A percentile compares a stretch with the other conserved stretches of the same genome.
Evolutionary conservation across 1,140 invertebrate species (phyloP).

Genomic region (Phymorhynchus buccinoides): DNA sequence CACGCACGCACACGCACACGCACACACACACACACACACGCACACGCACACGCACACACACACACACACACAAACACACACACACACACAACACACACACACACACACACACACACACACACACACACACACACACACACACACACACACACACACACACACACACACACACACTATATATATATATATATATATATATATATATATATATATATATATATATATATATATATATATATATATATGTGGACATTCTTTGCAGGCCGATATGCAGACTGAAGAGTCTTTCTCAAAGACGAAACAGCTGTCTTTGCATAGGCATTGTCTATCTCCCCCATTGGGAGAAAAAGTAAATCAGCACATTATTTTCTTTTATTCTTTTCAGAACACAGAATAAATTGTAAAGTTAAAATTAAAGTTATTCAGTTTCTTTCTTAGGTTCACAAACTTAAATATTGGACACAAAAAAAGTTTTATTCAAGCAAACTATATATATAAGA

Average conservation of each 20-base stretch:
- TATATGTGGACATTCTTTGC: neutral
- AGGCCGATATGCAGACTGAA: too few relatives aligned
- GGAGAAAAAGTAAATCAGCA: too few relatives aligned
- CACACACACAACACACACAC: neutral
- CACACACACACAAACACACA: conserved; percentile 17
- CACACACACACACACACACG: neutral
- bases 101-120: neutral
- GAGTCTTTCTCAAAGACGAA: too few relatives aligned
- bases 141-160: conserved; percentile 13
- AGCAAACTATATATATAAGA: too few relatives aligned
- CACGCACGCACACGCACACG: neutral
- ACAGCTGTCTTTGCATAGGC: too few relatives aligned
- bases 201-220: neutral
- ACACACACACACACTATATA: neutral
- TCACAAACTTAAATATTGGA: too few relatives aligned
- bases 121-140: conserved; percentile 9
- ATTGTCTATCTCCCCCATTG: too few relatives aligned
- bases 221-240: neutral
- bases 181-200: neutral
- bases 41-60: neutral
- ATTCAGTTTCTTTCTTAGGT: too few relatives aligned
- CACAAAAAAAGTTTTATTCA: too few relatives aligned
- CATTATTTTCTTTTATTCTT: too few relatives aligned
- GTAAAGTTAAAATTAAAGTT: too few relatives aligned
- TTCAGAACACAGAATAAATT: too few relatives aligned